phyloP scores from a whole-genome alignment of 1,140 invertebrate species.

The Tetramorium parvispinum region DNA sequence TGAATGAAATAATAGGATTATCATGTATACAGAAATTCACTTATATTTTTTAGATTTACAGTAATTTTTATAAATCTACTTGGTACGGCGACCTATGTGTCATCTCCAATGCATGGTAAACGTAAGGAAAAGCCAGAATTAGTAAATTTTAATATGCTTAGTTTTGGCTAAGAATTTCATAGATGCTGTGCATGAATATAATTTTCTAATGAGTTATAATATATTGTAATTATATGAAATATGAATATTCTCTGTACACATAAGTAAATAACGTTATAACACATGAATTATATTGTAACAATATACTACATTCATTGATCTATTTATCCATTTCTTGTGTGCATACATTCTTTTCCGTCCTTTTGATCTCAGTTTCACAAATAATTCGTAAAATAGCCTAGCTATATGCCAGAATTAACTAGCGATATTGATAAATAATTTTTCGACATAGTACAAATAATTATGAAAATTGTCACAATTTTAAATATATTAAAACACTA shows the following conservation, averaged over 20 bases:
- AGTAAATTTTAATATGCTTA: slow-evolving; percentile 80
- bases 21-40: slow-evolving; percentile 82
- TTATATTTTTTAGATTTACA: slow-evolving; percentile 85
- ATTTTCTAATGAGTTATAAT: slow-evolving; percentile 82
- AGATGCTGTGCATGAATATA: slow-evolving; percentile 82
- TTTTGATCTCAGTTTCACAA: background rate
- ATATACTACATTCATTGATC: slow-evolving; percentile 71
- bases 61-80: slow-evolving; percentile 84
- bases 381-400: background rate
- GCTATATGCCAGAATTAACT: slow-evolving; percentile 12
- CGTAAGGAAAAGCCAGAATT: slow-evolving; percentile 76
- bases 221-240: slow-evolving; percentile 82
- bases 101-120: slow-evolving; percentile 78
- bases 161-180: slow-evolving; percentile 80
- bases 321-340: slow-evolving; percentile 32
- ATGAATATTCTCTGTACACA: slow-evolving; percentile 81
- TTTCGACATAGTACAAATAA: slow-evolving; percentile 44
- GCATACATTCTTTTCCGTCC: background rate
- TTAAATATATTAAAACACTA: slow-evolving; percentile 41
- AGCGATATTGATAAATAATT: background rate
- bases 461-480: slow-evolving; percentile 9
- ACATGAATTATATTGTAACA: slow-evolving; percentile 81
- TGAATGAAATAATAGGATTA: slow-evolving; percentile 73
- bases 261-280: slow-evolving; percentile 80
- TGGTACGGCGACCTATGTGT: slow-evolving; percentile 81